Conservation (phyloP, 2,797 vertebrate species). For the Xenops minutus region DNA sequence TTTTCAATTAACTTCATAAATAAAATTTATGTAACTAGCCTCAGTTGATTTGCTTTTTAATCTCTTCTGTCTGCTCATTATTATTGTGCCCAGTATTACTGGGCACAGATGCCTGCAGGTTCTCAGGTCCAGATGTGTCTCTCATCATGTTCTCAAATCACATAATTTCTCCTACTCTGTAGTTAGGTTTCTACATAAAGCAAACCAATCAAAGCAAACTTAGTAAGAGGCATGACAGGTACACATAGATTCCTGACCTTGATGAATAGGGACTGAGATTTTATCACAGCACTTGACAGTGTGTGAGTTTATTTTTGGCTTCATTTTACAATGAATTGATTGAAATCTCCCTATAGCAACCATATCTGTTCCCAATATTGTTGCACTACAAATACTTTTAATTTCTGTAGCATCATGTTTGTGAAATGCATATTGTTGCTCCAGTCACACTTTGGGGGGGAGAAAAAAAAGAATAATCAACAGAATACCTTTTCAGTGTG, state of each 20-base stretch:
- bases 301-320: background rate
- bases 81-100: background rate
- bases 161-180: background rate
- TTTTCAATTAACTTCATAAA: background rate
- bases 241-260: background rate
- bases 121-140: background rate
- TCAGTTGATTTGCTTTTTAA: background rate
- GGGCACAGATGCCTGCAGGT: background rate
- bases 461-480: background rate
- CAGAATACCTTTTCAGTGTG: background rate
- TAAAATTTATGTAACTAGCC: background rate
- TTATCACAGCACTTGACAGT: background rate
- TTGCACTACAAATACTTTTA: background rate
- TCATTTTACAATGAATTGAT: background rate
- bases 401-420: background rate
- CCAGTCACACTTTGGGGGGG: background rate
- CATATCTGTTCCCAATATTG: background rate
- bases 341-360: background rate
- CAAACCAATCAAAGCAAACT: background rate
- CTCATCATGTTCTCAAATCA: background rate
- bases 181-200: background rate
- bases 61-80: background rate
- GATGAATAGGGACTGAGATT: background rate
- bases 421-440: background rate
- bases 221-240: background rate